These are phyloP conservation scores for Caloenas nicobarica DNA, from an alignment of 2,113 vertebrate species.

Conservation along the genomic window DNA sequence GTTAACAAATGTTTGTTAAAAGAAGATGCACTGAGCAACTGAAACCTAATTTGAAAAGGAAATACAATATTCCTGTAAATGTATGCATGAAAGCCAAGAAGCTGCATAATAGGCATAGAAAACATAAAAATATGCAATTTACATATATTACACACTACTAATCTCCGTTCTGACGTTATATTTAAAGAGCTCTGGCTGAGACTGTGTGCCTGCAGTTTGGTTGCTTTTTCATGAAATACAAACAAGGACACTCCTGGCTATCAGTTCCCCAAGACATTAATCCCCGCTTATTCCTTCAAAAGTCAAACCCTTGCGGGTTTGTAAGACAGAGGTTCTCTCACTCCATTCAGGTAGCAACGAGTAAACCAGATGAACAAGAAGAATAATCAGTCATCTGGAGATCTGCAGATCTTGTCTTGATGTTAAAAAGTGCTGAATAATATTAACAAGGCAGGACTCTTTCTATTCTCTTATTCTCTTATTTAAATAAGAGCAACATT, in stretches of 20 bases:
- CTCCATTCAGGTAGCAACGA: background rate
- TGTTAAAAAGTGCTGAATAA: background rate
- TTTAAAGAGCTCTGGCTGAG: conserved; percentile 62
- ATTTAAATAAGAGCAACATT: background rate
- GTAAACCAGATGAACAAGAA: conserved; percentile 39
- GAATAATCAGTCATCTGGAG: conserved; percentile 9
- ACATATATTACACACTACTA: conserved; percentile 81
- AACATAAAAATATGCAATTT: conserved; percentile 78
- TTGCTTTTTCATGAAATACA: conserved; percentile 41
- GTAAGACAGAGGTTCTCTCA: background rate
- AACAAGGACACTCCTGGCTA: conserved; percentile 37
- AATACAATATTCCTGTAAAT: conserved; percentile 63
- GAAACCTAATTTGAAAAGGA: conserved; percentile 73
- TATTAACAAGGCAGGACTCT: background rate
- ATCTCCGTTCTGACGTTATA: conserved; percentile 69
- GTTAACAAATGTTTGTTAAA: conserved; percentile 67
- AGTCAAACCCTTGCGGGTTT: background rate
- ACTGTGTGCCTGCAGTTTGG: background rate
- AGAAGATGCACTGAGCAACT: conserved; percentile 54
- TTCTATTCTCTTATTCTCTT: background rate
- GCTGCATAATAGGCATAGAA: conserved; percentile 69
- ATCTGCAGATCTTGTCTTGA: conserved; percentile 37
- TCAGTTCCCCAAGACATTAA: background rate
- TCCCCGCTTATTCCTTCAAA: conserved; percentile 14
- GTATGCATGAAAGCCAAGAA: conserved; percentile 70